phyloP scores from a whole-genome alignment of 2,797 vertebrate genomes.

The Ctenopoma multispine region DNA sequence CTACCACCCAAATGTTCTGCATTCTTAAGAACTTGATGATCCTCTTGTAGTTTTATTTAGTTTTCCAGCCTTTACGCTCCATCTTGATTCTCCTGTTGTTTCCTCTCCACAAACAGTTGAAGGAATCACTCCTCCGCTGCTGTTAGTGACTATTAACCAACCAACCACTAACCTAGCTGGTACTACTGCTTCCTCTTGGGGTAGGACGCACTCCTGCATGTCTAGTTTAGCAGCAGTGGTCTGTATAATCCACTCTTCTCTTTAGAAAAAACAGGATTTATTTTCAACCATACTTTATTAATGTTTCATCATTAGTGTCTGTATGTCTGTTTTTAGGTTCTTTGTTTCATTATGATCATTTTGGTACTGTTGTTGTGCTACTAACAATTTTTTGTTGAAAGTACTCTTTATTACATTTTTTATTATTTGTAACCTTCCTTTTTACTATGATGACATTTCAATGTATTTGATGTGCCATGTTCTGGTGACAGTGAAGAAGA shows the following conservation, averaged over 20 bases:
- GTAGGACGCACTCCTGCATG: conserved; percentile 44
- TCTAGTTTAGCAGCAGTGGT: neutral
- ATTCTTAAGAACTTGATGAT: neutral
- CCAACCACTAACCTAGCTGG: conserved; percentile 49
- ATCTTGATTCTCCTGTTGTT: neutral
- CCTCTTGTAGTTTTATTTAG: neutral
- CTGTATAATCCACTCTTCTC: neutral
- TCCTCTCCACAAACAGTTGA: conserved; percentile 32
- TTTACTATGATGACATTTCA: conserved; percentile 36
- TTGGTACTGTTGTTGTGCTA: neutral
- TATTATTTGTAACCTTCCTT: conserved; percentile 54
- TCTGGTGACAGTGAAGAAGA: conserved; percentile 46
- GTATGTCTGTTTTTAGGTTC: neutral
- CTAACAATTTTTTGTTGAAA: neutral
- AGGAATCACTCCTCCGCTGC: conserved; percentile 26
- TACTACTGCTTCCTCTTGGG: conserved; percentile 28
- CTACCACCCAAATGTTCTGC: neutral
- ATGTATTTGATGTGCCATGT: conserved; percentile 14
- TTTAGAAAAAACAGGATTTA: too few species aligned
- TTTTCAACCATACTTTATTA: neutral
- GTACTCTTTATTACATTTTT: neutral
- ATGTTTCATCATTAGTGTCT: neutral
- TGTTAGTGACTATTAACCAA: conserved; percentile 46
- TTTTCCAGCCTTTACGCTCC: neutral
- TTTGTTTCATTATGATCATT: neutral